These are phyloP conservation scores for Pherbina coryleti DNA, from an alignment of 2,888 invertebrate species.

Conservation along the genomic window DNA sequence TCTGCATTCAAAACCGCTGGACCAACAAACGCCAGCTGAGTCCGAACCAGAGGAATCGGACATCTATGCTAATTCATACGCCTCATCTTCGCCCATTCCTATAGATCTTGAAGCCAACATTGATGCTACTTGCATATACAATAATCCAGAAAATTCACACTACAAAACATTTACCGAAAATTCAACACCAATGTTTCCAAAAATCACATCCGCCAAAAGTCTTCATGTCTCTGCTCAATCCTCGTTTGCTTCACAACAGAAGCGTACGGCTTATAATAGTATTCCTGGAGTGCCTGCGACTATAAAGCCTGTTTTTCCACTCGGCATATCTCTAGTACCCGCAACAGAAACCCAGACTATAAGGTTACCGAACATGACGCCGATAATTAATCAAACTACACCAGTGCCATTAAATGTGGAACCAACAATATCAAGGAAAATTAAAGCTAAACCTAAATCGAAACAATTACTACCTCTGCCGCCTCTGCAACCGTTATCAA, in stretches of 20 bases:
- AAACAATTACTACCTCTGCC: constrained; percentile 18
- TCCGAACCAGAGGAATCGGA: not conserved
- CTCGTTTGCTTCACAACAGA: not conserved
- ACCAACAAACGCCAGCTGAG: not conserved
- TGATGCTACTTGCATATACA: not conserved
- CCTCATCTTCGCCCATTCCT: not conserved
- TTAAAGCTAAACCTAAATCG: not conserved
- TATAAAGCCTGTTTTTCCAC: constrained; percentile 38
- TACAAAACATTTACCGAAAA: not conserved
- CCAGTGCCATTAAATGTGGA: not conserved
- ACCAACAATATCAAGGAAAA: not conserved
- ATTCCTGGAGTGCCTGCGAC: not conserved
- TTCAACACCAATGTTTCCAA: constrained; percentile 25
- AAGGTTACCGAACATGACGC: constrained; percentile 2
- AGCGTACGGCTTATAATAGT: not conserved
- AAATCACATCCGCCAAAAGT: constrained; percentile 48
- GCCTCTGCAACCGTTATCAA: not conserved
- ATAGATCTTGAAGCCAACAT: not conserved
- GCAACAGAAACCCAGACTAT: not conserved
- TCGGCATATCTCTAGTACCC: not conserved
- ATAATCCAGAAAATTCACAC: not conserved
- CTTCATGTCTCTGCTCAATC: constrained; percentile 23
- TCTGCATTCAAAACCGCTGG: constrained; percentile 30
- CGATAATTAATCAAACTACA: constrained; percentile 11
- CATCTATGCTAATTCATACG: constrained; percentile 11